phyloP scores from a whole-genome alignment of 2,888 invertebrate genomes.

The Amitus sp. region DNA sequence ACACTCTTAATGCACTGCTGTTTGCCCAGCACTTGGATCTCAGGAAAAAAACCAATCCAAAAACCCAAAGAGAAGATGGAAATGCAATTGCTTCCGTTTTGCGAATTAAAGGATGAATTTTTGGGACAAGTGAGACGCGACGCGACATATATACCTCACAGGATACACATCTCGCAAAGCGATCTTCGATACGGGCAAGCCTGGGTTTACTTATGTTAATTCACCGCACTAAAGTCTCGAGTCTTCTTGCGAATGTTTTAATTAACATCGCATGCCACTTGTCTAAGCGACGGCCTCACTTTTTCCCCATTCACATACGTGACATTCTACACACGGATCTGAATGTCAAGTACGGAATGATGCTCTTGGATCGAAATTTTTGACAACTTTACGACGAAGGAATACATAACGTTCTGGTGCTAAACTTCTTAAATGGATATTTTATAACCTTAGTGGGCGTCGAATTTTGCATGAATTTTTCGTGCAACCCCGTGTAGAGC shows the following conservation, averaged over 20 bases:
- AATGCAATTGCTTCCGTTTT: neutral
- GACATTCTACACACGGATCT: slow-evolving; percentile 33
- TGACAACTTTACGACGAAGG: too few species aligned
- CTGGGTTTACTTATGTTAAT: slow-evolving; percentile 63
- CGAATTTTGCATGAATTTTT: too few species aligned
- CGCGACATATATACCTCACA: slow-evolving; percentile 4
- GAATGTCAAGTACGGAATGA: slow-evolving; percentile 3
- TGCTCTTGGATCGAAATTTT: neutral
- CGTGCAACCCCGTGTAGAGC: too few species aligned
- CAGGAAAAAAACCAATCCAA: slow-evolving; percentile 42
- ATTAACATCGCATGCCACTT: slow-evolving; percentile 56
- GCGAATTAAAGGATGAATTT: neutral
- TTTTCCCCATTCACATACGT: slow-evolving; percentile 30
- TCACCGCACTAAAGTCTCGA: slow-evolving; percentile 45
- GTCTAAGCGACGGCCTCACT: slow-evolving; percentile 17
- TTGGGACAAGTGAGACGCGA: slow-evolving; percentile 1
- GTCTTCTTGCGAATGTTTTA: slow-evolving; percentile 60
- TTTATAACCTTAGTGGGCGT: too few species aligned
- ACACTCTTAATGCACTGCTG: slow-evolving; percentile 53
- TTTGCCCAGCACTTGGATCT: slow-evolving; percentile 56
- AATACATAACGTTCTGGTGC: too few species aligned
- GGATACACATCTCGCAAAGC: slow-evolving; percentile 2
- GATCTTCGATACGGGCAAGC: slow-evolving; percentile 45
- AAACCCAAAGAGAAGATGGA: neutral
- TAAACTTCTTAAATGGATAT: too few species aligned